A percentile compares a stretch with the other conserved stretches of the same genome.
These are phyloP conservation scores for Atta colombica DNA, from an alignment of 1,140 invertebrate genomes.

Conservation along the genomic window DNA sequence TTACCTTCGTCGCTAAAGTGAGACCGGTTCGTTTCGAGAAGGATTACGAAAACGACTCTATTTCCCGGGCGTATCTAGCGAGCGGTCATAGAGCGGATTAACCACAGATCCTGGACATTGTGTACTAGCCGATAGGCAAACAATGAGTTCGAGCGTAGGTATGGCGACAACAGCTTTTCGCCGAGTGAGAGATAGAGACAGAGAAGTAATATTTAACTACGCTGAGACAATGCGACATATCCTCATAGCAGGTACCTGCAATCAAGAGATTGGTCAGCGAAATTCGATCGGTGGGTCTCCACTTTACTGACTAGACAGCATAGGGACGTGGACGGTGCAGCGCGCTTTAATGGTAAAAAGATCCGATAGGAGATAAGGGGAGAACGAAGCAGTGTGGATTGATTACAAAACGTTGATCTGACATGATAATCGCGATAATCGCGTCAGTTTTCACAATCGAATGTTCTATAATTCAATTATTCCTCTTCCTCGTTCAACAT, in stretches of 20 bases:
- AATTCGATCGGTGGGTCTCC: neutral
- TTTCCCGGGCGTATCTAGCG: constrained; percentile 72
- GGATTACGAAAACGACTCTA: constrained; percentile 72
- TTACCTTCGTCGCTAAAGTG: constrained; percentile 81
- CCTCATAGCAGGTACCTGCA: constrained; percentile 84
- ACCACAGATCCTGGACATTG: constrained; percentile 80
- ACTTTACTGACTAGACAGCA: constrained; percentile 49
- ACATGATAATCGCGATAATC: neutral
- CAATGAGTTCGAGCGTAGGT: constrained; percentile 74
- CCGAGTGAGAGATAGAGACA: constrained; percentile 65
- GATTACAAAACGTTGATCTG: neutral
- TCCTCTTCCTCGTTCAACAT: neutral
- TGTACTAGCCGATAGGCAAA: constrained; percentile 77
- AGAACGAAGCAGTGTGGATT: neutral
- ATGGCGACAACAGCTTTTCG: constrained; percentile 69
- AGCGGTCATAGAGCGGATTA: constrained; percentile 72
- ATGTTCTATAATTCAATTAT: constrained; percentile 20
- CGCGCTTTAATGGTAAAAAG: constrained; percentile 50
- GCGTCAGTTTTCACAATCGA: neutral
- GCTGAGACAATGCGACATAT: constrained; percentile 76
- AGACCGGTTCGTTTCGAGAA: constrained; percentile 72
- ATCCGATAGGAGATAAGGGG: neutral
- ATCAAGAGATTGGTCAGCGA: constrained; percentile 78
- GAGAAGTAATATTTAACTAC: constrained; percentile 76
- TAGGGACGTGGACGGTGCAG: constrained; percentile 8